A percentile compares a stretch with the other conserved stretches of the same genome.
These are phyloP conservation scores for Bos javanicus DNA, from an alignment of 2,113 vertebrate species.

Conservation along the genomic window DNA sequence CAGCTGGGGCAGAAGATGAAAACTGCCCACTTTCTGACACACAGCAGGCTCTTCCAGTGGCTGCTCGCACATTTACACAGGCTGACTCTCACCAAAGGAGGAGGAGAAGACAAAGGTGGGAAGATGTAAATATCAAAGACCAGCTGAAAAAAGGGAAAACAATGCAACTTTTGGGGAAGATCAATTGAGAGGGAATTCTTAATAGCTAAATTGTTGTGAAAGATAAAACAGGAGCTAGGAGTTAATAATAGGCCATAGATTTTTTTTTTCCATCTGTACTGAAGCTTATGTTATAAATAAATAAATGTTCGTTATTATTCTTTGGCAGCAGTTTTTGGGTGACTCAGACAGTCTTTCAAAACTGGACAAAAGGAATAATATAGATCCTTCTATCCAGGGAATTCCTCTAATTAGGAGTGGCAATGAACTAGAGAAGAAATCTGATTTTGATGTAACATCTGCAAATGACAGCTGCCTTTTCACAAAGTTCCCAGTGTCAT, in stretches of 20 bases:
- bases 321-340: slow-evolving; percentile 75
- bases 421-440: slow-evolving; percentile 79
- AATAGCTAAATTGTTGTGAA: slow-evolving; percentile 25
- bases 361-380: slow-evolving; percentile 79
- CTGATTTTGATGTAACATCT: slow-evolving; percentile 79
- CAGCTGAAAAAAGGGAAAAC: background rate
- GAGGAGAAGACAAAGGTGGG: background rate
- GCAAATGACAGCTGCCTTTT: slow-evolving; percentile 77
- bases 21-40: background rate
- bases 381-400: slow-evolving; percentile 77
- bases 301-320: slow-evolving; percentile 79
- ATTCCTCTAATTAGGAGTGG: slow-evolving; percentile 83
- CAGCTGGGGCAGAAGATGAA: background rate
- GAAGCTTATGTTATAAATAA: slow-evolving; percentile 76
- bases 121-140: background rate
- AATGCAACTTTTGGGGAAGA: background rate
- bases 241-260: slow-evolving; percentile 71
- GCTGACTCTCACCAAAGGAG: background rate
- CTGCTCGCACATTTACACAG: background rate
- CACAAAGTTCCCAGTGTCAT: slow-evolving; percentile 60
- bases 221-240: slow-evolving; percentile 56
- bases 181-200: slow-evolving; percentile 23
- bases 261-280: slow-evolving; percentile 76
- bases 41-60: background rate
- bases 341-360: slow-evolving; percentile 81